Conservation (phyloP, 2,797 vertebrate species). For the Bradypodion pumilum region DNA sequence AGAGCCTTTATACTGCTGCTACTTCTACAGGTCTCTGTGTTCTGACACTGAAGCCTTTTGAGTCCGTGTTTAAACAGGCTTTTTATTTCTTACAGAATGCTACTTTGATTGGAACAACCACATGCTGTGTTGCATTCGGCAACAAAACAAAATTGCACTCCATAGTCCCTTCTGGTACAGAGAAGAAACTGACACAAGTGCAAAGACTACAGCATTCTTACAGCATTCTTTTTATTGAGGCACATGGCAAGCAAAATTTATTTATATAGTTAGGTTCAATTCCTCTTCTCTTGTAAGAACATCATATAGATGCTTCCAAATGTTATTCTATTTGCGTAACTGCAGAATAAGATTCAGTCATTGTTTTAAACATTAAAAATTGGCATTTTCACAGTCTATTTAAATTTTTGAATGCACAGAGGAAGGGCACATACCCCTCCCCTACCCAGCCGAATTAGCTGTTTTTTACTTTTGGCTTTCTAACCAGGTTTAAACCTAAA, state of each 20-base stretch:
- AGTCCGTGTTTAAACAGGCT: slow-evolving; percentile 21
- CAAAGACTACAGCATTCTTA: neutral
- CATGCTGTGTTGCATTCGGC: neutral
- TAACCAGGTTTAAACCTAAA: neutral
- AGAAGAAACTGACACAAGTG: neutral
- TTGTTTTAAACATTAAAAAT: neutral
- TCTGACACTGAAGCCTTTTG: slow-evolving; percentile 23
- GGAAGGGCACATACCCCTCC: neutral
- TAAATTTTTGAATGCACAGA: neutral
- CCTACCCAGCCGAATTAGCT: neutral
- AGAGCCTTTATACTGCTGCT: slow-evolving; percentile 13
- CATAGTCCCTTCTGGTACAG: neutral
- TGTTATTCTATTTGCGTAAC: too few species aligned
- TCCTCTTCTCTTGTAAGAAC: neutral
- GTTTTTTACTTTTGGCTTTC: neutral
- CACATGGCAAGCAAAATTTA: neutral
- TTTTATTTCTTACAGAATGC: slow-evolving; percentile 32
- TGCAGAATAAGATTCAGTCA: too few species aligned
- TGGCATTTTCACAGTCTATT: neutral
- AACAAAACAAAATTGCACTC: slow-evolving; percentile 4
- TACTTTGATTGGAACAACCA: slow-evolving; percentile 17
- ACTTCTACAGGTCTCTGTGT: slow-evolving; percentile 25
- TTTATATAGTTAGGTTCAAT: neutral
- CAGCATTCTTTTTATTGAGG: slow-evolving; percentile 7
- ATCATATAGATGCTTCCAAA: too few species aligned